phyloP scores from a whole-genome alignment of 2,113 vertebrate genomes.

The Bucco capensis region DNA sequence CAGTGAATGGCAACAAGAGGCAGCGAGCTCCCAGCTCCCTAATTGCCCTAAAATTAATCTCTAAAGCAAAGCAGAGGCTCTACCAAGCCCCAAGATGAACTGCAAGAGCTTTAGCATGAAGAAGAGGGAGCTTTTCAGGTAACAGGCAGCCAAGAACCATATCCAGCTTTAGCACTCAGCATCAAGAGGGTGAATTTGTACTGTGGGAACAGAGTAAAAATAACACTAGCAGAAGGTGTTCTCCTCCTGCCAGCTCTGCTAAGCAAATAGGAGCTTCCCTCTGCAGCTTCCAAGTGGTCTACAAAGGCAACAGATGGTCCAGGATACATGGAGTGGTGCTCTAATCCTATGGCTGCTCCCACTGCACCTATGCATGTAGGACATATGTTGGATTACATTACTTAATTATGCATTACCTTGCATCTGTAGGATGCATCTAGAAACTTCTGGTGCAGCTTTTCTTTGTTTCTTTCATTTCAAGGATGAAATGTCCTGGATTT shows the following conservation, averaged over 20 bases:
- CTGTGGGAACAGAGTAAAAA: neutral
- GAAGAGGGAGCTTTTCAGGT: neutral
- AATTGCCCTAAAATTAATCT: neutral
- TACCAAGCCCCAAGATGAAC: neutral
- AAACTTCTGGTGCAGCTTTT: neutral
- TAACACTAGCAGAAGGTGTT: slow-evolving; percentile 37
- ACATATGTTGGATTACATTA: slow-evolving; percentile 37
- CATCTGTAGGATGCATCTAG: neutral
- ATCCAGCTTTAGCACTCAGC: neutral
- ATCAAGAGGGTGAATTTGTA: neutral
- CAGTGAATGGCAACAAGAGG: neutral
- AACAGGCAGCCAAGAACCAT: neutral
- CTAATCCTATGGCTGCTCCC: slow-evolving; percentile 21
- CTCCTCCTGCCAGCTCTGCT: slow-evolving; percentile 26
- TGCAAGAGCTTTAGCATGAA: neutral
- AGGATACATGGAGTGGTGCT: neutral
- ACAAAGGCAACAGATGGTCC: slow-evolving; percentile 53
- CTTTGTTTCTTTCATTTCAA: neutral
- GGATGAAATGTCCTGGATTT: neutral
- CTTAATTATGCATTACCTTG: slow-evolving; percentile 11
- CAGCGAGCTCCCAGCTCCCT: neutral
- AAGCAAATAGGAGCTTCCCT: slow-evolving; percentile 30
- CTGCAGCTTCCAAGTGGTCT: slow-evolving; percentile 51
- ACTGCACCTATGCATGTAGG: slow-evolving; percentile 16
- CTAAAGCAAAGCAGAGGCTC: neutral